Conservation (phyloP, 2,113 vertebrate genomes). For the Calyptomena viridis region DNA sequence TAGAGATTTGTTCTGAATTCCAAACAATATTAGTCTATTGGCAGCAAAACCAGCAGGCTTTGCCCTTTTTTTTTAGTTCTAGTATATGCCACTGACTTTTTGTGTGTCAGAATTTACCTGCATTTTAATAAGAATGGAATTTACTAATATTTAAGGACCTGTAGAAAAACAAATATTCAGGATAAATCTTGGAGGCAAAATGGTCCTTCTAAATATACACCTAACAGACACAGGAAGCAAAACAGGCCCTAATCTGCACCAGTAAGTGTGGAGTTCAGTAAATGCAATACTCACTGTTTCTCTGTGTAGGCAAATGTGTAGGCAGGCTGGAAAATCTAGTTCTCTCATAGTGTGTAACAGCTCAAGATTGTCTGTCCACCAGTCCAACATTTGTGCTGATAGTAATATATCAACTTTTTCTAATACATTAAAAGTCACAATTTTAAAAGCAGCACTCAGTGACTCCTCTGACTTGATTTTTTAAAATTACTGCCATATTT, state of each 20-base stretch:
- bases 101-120: not conserved
- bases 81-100: not conserved
- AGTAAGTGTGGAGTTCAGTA: not conserved
- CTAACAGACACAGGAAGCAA: not conserved
- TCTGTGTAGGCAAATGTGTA: no score
- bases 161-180: not conserved
- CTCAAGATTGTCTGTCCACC: not conserved
- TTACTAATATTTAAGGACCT: not conserved
- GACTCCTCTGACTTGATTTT: not conserved
- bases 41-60: not conserved
- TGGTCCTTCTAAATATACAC: accelerated
- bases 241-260: not conserved
- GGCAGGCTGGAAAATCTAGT: not conserved
- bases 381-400: not conserved
- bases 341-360: not conserved
- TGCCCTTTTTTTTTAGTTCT: not conserved
- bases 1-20: not conserved
- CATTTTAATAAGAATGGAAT: not conserved
- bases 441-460: not conserved
- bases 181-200: not conserved
- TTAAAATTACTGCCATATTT: not conserved
- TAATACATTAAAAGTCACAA: not conserved
- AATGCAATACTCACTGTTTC: not conserved
- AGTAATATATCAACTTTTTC: not conserved
- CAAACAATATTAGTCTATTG: not conserved